Base-by-base conservation (phyloP, 2,113 vertebrate genomes). In the Plecturocebus donacophilus region DNA sequence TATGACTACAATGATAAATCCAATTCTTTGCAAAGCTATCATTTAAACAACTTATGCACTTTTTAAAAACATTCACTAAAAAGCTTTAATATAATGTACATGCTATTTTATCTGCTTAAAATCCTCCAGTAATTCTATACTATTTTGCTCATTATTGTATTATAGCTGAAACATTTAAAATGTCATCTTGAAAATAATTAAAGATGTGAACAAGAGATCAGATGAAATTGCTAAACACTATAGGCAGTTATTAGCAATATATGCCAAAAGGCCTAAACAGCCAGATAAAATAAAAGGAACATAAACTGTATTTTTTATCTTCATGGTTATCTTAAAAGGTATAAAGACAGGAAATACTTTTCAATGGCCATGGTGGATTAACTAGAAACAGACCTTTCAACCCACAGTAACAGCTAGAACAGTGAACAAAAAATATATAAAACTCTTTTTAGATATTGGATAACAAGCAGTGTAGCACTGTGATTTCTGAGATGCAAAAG, bases 151-250 rank as follows among this genome's bases (percentile, higher is more conserved):
- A 83, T 83, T 89, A 85, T 10, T 95, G 35, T 77, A 87, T 47
- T 95, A 90, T 8, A 94, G 35, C 38, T 76, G 10, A 94, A 79
- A 17, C n/a, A 90, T 9, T 4, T 87, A 56, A 96, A 94, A 87
- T 64, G 35, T 73, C 49, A 82, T 58, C n/a, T 88, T 47, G 49
- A 76, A 96, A 94, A 95, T 87, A 56, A 91, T 83, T 88, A 92
- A 30, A 56, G 21, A 47, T 95, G 84, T 4, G 17, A 95, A 87
- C 20, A 91, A 61, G 17, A 93, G 38, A 73, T 25, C 52, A 70
- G 23, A 77, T 40, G 38, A 73, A 66, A 79, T 1, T 77, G 35
- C 56, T 66, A 73, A 90, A 85, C 1, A 58, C 6, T 66, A 66
- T 3, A 73, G 20, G 47, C 8, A 71, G 13, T 30, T 19, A 75